Conservation (phyloP, 2,797 vertebrate species). For the Phrynocephalus forsythii region DNA sequence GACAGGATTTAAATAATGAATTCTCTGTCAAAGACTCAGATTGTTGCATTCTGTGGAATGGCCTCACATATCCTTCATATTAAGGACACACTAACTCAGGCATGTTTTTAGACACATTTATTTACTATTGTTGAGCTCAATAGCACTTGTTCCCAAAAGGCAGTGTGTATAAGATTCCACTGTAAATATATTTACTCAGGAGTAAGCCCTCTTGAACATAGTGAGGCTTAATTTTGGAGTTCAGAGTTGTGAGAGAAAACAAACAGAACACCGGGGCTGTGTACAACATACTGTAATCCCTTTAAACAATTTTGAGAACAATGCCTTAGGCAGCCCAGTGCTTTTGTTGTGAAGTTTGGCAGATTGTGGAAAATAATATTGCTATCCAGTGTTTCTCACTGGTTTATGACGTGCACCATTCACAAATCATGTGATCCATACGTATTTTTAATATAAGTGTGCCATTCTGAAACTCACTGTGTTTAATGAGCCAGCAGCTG, state of each 20-base stretch:
- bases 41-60: not conserved
- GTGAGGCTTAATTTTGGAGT: not conserved
- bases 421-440: too few species aligned
- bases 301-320: not conserved
- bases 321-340: not conserved
- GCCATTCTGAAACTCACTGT: not conserved
- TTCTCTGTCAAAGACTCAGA: not conserved
- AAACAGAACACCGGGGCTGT: too few species aligned
- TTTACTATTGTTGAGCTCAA: not conserved
- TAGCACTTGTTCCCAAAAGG: not conserved
- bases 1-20: constrained; percentile 21
- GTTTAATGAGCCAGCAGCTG: not conserved
- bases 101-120: not conserved
- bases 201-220: not conserved
- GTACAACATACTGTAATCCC: too few species aligned
- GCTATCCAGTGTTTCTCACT: not conserved
- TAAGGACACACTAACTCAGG: not conserved
- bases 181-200: not conserved
- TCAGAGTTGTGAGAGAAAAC: too few species aligned
- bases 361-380: not conserved
- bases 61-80: not conserved
- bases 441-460: not conserved
- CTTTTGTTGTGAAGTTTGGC: too few species aligned
- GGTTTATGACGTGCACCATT: not conserved
- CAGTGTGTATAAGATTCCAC: not conserved